Evolutionary conservation across 2,888 invertebrate species (phyloP), one percentile per base, ranked within the genome.

Genomic region (Harpagoxenus sublaevis): DNA sequence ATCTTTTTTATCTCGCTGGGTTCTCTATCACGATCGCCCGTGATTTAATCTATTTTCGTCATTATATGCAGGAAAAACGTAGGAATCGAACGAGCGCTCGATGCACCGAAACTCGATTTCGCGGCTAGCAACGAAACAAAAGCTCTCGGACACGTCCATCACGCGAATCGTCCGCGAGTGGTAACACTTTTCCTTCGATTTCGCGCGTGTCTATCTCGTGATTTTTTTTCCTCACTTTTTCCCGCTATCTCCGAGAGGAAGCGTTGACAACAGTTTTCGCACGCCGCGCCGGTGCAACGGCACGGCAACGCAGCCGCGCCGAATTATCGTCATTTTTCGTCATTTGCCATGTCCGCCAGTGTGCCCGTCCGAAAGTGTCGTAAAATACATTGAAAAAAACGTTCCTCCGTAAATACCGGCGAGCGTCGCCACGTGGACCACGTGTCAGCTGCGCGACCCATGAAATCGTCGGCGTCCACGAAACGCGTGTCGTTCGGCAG

Each of bases 171-270:
- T 81, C 31, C 23, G 48, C 31, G 60, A 45, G 60, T 48, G 70
- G 71, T 77, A 86, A 84, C 71, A 66, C 86, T 84, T 57, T 84
- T 81, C 55, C 48, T 84, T 84, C 81, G 65, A 84, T 82, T 81
- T 84, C 57, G 15, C 53, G 42, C 70, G 48, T 77, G 48, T 77
- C 65, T 68, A 73, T 82, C 82, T 62, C 60, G 18, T 4, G 3
- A 42, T 68, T 39, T 18, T 71, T 31, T 79, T 55, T 66, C 23
- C 31, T 35, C 48, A 9, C 39, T 31, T 53, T 66, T 55, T 39
- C 39, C 31, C 45, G 28, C 23, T 3, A 39, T 15, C 39, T 78
- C 55, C 15, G 63, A 28, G 42, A 74, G 63, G 3, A 18, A 63
- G 12, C 45, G 78, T 78, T 39, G 57, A 39, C 65, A 15, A 53